Conservation (phyloP, 1,140 invertebrate species). For the Heliconius himera region DNA sequence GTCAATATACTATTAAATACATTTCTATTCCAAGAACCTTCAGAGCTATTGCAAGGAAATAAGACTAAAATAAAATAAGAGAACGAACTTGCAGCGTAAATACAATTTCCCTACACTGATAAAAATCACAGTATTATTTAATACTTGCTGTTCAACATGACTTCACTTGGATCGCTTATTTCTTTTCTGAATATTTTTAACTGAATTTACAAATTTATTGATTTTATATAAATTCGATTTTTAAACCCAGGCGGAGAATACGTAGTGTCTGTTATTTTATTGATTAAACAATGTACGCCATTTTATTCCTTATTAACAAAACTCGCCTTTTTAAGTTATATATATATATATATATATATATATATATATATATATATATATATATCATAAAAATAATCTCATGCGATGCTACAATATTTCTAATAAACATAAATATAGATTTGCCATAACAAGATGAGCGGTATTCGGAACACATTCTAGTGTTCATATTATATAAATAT, state of each 20-base stretch:
- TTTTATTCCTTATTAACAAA: too few species aligned
- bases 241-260: too few species aligned
- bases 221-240: too few species aligned
- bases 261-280: too few species aligned
- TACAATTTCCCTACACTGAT: neutral
- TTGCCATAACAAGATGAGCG: neutral
- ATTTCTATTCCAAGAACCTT: slow-evolving; percentile 6
- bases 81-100: neutral
- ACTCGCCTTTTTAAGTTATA: too few species aligned
- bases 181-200: neutral
- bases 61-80: slow-evolving; percentile 9
- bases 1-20: neutral
- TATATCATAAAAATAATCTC: too few species aligned
- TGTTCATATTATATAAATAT: neutral
- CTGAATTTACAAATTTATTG: too few species aligned
- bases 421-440: too few species aligned
- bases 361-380: too few species aligned
- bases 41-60: neutral
- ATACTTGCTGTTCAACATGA: neutral
- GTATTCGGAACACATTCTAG: neutral
- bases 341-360: too few species aligned
- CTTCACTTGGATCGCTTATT: neutral
- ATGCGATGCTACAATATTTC: too few species aligned
- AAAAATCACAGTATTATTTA: neutral
- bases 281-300: too few species aligned